These are phyloP conservation scores for Albula goreensis DNA, from an alignment of 2,113 vertebrate species.

Conservation along the genomic window DNA sequence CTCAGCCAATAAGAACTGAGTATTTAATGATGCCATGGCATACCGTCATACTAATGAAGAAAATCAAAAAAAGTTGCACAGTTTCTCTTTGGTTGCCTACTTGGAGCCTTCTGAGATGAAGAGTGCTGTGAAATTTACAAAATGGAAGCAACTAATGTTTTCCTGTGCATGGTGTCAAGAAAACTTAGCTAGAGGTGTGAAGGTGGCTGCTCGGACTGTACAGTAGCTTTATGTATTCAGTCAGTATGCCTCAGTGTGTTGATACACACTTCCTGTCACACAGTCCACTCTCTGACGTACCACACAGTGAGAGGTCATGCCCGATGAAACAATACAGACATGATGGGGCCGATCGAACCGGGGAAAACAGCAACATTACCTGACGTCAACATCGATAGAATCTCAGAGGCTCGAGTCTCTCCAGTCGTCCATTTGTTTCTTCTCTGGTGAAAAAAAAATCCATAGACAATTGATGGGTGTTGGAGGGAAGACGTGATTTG, in stretches of 20 bases:
- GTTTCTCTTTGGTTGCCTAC: too few relatives aligned
- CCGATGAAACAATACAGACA: conserved; percentile 72
- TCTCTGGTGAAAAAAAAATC: conserved; percentile 74
- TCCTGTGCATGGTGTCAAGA: neutral
- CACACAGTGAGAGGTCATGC: conserved; percentile 57
- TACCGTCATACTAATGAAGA: too few relatives aligned
- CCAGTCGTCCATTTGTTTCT: conserved; percentile 73
- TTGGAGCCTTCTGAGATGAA: too few relatives aligned
- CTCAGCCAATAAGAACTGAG: too few relatives aligned
- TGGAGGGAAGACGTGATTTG: conserved; percentile 74
- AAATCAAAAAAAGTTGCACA: too few relatives aligned
- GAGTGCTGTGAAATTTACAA: neutral
- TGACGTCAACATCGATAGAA: conserved; percentile 73
- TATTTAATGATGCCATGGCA: too few relatives aligned
- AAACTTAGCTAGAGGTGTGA: neutral
- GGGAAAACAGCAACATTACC: conserved; percentile 73
- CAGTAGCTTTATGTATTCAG: neutral
- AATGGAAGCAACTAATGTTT: conserved; percentile 3
- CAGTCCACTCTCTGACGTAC: conserved; percentile 22
- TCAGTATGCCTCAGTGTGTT: neutral
- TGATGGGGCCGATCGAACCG: conserved; percentile 72
- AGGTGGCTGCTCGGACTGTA: neutral
- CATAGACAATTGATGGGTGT: conserved; percentile 75
- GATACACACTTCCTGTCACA: neutral
- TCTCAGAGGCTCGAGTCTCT: conserved; percentile 71